These are phyloP conservation scores for Lethocerus indicus DNA, from an alignment of 1,140 invertebrate species.

Conservation along the genomic window DNA sequence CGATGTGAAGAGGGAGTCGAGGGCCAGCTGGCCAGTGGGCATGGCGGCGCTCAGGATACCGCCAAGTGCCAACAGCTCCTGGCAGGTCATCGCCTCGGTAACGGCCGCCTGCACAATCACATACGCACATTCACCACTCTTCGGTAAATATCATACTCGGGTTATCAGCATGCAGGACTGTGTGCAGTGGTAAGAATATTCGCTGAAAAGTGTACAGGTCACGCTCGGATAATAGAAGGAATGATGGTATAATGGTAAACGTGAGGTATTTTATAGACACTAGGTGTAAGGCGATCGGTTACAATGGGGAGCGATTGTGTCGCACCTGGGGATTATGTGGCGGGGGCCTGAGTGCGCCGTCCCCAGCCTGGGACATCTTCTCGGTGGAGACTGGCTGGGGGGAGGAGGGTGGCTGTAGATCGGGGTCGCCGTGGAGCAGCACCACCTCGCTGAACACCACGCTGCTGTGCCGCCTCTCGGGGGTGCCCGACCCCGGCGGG, in stretches of 20 bases:
- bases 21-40: conserved; percentile 68
- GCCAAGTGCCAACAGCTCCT: conserved; percentile 75
- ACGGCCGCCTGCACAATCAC: too few species aligned
- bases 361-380: conserved; percentile 73
- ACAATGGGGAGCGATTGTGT: too few species aligned
- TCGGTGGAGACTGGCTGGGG: conserved; percentile 71
- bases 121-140: too few species aligned
- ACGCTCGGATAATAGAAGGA: too few species aligned
- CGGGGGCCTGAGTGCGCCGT: conserved; percentile 18
- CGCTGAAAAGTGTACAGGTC: too few species aligned
- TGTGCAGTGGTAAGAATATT: too few species aligned
- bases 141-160: too few species aligned
- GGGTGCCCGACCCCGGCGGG: background rate
- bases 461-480: conserved; percentile 41
- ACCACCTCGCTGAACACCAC: conserved; percentile 79
- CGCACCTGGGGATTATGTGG: background rate
- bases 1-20: conserved; percentile 63
- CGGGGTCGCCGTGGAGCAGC: conserved; percentile 40
- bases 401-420: too few species aligned
- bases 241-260: too few species aligned
- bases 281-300: too few species aligned
- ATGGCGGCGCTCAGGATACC: conserved; percentile 79
- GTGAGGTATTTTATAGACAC: too few species aligned
- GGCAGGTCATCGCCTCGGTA: conserved; percentile 61
- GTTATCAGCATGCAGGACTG: too few species aligned